Base-by-base conservation (phyloP, 2,113 vertebrate species). In the Gallinago media region DNA sequence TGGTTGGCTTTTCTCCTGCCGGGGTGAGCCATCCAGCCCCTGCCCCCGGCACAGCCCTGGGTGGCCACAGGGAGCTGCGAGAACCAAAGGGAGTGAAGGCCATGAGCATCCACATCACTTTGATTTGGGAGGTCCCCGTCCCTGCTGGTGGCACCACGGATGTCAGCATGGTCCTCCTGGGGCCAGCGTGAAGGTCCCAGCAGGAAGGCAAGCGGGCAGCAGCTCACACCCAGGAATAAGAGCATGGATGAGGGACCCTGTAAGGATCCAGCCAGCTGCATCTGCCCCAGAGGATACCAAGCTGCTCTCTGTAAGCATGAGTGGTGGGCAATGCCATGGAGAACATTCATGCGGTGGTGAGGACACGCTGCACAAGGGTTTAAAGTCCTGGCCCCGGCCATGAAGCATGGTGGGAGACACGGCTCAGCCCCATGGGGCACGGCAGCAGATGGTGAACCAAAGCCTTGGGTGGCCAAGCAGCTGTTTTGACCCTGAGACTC, bases 381-480 rank as follows among this genome's bases (percentile, higher is more conserved):
- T 66, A 12, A 44, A 25, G 34, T 23, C 38, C 44, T 84, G 29
- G 54, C 11, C 19, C 49, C 0, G 0, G 49, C 21, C 44, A 42
- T 0, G 0, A 62, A 38, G 58, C 49, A 66, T 17, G 1, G 21
- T 13, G 47, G 49, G 16, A 74, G 38, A 10, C 16, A 6, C 0
- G 0, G 66, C 23, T 63, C 0, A 0, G 47, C 52, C 38, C 17
- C 42, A n/a, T 3, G 13, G 71, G 49, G 63, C 38, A 10, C 20
- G 12, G 42, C 40, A 63, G 66, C 34, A 34, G 56, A 3, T 1
- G 58, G 18, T 19, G 54, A 70, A 27, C 27, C 22, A 4, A n/a
- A n/a, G 61, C 72, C 20, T 12, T 1, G 13, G 36, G 66, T 2
- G 2, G 61, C 27, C 70, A 47, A 42, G 52, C 17, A 58, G 47